Percentiles rank a stretch among this genome's conserved stretches.
phyloP scores from a whole-genome alignment of 2,888 invertebrate genomes.

The Zootermopsis nevadensis region DNA sequence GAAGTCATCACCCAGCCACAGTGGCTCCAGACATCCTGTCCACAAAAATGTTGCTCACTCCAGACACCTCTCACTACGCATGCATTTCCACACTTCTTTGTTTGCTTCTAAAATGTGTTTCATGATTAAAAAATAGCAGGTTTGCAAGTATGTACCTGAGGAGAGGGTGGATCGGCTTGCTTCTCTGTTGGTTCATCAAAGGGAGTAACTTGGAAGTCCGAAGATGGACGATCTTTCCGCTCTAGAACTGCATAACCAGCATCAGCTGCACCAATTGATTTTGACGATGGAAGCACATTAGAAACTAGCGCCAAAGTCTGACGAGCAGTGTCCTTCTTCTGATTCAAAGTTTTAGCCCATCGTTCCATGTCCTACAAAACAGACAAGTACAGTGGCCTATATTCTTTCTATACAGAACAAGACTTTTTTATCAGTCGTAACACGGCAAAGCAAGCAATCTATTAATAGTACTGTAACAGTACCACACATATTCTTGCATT shows the following conservation, averaged over 20 bases:
- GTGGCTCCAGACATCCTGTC: too few species aligned
- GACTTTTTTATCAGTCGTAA: too few species aligned
- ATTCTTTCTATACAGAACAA: not conserved
- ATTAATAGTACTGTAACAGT: too few species aligned
- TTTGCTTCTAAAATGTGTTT: too few species aligned
- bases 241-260: slow-evolving; percentile 93
- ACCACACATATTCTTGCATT: too few species aligned
- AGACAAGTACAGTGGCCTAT: too few species aligned
- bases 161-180: not conserved
- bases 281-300: slow-evolving; percentile 64
- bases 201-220: slow-evolving; percentile 17
- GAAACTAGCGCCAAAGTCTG: slow-evolving; percentile 56
- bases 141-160: not conserved
- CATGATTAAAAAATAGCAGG: too few species aligned
- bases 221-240: slow-evolving; percentile 69
- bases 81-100: too few species aligned
- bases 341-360: slow-evolving; percentile 98
- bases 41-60: too few species aligned
- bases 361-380: slow-evolving; percentile 78
- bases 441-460: too few species aligned
- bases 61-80: too few species aligned
- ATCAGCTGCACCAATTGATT: slow-evolving; percentile 83
- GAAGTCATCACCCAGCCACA: too few species aligned
- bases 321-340: slow-evolving; percentile 83
- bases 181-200: slow-evolving; percentile 4